Evolutionary conservation across 2,113 vertebrate species (phyloP).

Genomic region (Sinocyclocheilus anophthalmus): DNA sequence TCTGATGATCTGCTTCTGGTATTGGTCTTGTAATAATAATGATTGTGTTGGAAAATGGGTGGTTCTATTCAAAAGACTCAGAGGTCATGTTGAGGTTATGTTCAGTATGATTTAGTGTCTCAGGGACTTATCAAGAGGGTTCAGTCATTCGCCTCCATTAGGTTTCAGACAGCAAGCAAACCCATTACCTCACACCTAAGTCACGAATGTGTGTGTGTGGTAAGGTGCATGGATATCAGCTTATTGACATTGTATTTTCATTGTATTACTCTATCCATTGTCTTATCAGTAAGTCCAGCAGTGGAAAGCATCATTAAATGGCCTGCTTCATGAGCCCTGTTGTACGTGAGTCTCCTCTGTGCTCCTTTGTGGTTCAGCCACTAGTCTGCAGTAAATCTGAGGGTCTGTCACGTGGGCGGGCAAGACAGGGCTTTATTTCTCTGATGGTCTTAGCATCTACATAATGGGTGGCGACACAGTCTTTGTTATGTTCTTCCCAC

Average conservation of each 20-base stretch:
- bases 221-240: neutral
- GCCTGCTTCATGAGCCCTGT: neutral
- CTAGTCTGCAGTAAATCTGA: slow-evolving; percentile 21
- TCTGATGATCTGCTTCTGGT: neutral
- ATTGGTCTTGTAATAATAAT: neutral
- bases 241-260: neutral
- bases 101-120: slow-evolving; percentile 54
- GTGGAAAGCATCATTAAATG: neutral
- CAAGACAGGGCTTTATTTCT: neutral
- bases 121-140: neutral
- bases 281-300: neutral
- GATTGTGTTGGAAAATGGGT: neutral
- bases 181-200: neutral
- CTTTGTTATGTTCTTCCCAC: neutral
- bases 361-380: neutral
- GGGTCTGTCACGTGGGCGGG: neutral
- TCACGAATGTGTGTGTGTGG: neutral
- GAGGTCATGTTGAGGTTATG: slow-evolving; percentile 49
- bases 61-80: neutral
- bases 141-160: slow-evolving; percentile 24
- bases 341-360: neutral
- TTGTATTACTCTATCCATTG: neutral
- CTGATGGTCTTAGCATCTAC: neutral
- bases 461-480: neutral
- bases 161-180: neutral